phyloP scores from a whole-genome alignment of 2,797 vertebrate genomes.

The Chrosomus eos region DNA sequence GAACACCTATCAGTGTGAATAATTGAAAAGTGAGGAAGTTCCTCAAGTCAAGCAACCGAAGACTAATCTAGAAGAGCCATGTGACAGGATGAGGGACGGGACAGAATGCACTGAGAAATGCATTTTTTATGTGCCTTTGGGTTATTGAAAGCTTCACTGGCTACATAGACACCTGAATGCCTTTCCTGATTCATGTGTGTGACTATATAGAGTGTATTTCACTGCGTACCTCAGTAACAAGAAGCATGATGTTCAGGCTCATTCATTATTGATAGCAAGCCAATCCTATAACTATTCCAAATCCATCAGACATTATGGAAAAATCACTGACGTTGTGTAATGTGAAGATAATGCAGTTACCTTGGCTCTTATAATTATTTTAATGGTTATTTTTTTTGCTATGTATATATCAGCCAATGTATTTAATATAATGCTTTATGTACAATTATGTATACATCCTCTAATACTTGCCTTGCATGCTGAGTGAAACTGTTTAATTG shows the following conservation, averaged over 20 bases:
- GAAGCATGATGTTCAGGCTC: not conserved
- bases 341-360: not conserved
- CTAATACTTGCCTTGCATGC: not conserved
- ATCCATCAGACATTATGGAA: not conserved
- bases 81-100: not conserved
- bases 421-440: too few species aligned
- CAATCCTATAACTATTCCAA: not conserved
- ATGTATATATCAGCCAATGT: not conserved
- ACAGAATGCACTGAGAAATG: slow-evolving; percentile 13
- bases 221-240: not conserved
- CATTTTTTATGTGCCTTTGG: slow-evolving; percentile 25
- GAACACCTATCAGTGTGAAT: slow-evolving; percentile 20
- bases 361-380: not conserved
- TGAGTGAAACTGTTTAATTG: not conserved
- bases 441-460: not conserved
- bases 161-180: slow-evolving; percentile 8
- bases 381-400: not conserved
- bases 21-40: slow-evolving; percentile 25
- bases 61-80: not conserved
- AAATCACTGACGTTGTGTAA: not conserved
- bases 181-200: slow-evolving; percentile 25
- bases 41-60: slow-evolving; percentile 1
- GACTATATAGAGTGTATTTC: slow-evolving; percentile 9
- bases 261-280: not conserved
- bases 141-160: slow-evolving; percentile 50